Evolutionary conservation across 2,113 vertebrate species (phyloP).

Genomic region (Mungos mungo): DNA sequence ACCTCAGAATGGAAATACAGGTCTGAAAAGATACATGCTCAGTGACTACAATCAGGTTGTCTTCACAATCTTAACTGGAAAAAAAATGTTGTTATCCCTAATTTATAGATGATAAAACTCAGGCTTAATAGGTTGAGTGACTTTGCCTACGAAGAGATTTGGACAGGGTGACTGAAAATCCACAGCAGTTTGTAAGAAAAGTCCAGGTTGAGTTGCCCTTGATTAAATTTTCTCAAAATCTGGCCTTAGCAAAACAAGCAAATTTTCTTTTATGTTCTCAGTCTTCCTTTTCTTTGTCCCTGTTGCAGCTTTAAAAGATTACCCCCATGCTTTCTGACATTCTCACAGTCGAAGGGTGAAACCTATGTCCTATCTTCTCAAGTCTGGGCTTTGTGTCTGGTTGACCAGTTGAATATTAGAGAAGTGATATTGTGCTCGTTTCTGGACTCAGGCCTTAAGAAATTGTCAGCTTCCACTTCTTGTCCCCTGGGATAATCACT

Average conservation of each 20-base stretch:
- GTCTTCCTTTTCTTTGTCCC: conserved; percentile 7
- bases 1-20: neutral
- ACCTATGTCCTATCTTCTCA: neutral
- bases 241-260: neutral
- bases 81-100: neutral
- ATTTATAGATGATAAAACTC: neutral
- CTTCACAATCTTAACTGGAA: neutral
- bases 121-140: neutral
- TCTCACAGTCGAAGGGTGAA: neutral
- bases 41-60: neutral
- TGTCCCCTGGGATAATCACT: neutral
- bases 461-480: neutral
- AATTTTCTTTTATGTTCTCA: neutral
- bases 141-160: neutral
- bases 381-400: neutral
- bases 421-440: neutral
- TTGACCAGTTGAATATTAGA: neutral
- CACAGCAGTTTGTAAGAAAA: conserved; percentile 30
- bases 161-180: neutral
- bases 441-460: neutral
- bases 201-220: neutral
- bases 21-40: neutral
- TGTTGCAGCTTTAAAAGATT: conserved; percentile 38
- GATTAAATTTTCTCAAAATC: neutral
- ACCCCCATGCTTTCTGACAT: neutral